Conservation (phyloP, 2,113 vertebrate species). For the Rousettus leschenaultii region DNA sequence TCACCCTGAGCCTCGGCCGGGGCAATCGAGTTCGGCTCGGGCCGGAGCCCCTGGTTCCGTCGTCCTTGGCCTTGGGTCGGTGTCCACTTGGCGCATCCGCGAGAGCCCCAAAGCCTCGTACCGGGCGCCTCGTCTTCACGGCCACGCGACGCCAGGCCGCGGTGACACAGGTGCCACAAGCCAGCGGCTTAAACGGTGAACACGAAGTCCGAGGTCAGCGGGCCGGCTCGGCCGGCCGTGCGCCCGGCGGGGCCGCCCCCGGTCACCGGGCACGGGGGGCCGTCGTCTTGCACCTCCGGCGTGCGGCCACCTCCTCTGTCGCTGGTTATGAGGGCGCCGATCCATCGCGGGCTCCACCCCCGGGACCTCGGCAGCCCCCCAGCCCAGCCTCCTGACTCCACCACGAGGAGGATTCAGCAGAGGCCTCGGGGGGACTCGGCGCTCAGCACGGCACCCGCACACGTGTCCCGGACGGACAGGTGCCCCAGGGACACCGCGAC, state of each 20-base stretch:
- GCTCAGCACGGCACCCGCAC: neutral
- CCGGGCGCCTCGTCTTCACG: neutral
- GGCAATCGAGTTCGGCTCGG: neutral
- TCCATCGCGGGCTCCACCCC: no score
- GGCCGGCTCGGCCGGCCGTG: neutral
- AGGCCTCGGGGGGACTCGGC: neutral
- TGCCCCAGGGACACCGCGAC: neutral
- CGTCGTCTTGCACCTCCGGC: neutral
- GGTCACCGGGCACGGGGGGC: neutral
- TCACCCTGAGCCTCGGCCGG: neutral
- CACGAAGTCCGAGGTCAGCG: neutral
- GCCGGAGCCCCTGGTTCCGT: neutral
- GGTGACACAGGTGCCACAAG: neutral
- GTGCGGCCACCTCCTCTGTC: no score
- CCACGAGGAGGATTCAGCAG: neutral
- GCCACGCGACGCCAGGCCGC: neutral
- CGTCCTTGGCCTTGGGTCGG: no score
- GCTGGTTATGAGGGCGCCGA: neutral
- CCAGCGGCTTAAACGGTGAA: neutral
- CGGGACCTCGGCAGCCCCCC: neutral
- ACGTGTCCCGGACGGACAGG: neutral
- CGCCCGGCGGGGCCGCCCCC: no score
- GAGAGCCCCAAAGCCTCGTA: neutral
- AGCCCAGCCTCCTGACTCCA: neutral
- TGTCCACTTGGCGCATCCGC: neutral